Evolutionary conservation across 1,140 invertebrate species (phyloP).

Genomic region (Gonatopus flavifemur): DNA sequence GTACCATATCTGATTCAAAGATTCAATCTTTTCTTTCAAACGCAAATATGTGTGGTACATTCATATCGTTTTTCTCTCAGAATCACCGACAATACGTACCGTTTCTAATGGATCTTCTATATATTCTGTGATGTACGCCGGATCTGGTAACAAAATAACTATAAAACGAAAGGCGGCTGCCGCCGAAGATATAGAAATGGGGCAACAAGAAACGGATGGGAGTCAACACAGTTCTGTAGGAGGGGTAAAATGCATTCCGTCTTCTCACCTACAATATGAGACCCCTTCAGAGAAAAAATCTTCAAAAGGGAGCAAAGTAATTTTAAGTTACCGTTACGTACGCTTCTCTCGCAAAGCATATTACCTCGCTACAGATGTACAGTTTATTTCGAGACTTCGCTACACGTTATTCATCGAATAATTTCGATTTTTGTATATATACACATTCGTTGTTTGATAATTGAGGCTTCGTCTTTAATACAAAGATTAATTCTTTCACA

Average conservation of each 20-base stretch:
- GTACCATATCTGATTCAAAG: too few relatives aligned
- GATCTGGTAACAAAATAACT: conserved; percentile 78
- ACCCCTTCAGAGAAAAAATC: conserved; percentile 50
- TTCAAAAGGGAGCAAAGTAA: conserved; percentile 55
- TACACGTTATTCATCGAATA: too few relatives aligned
- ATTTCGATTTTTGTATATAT: too few relatives aligned
- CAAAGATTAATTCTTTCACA: too few relatives aligned
- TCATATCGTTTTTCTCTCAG: conserved; percentile 11
- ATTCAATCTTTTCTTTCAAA: too few relatives aligned
- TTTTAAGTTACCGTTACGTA: conserved; percentile 18
- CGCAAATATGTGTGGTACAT: too few relatives aligned
- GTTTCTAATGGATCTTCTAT: conserved; percentile 70
- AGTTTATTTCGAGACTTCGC: neutral
- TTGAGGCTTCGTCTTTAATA: too few relatives aligned
- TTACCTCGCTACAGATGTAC: neutral
- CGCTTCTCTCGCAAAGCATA: neutral
- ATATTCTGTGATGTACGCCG: conserved; percentile 78
- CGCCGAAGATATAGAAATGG: conserved; percentile 37
- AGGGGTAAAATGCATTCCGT: conserved; percentile 55
- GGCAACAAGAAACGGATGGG: conserved; percentile 41
- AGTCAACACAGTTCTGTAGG: conserved; percentile 39
- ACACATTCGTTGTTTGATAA: too few relatives aligned
- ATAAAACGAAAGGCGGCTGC: conserved; percentile 75
- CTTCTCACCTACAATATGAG: conserved; percentile 51
- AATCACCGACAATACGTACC: conserved; percentile 59